Conservation (phyloP, 2,113 vertebrate genomes). For the Percina caprodes region DNA sequence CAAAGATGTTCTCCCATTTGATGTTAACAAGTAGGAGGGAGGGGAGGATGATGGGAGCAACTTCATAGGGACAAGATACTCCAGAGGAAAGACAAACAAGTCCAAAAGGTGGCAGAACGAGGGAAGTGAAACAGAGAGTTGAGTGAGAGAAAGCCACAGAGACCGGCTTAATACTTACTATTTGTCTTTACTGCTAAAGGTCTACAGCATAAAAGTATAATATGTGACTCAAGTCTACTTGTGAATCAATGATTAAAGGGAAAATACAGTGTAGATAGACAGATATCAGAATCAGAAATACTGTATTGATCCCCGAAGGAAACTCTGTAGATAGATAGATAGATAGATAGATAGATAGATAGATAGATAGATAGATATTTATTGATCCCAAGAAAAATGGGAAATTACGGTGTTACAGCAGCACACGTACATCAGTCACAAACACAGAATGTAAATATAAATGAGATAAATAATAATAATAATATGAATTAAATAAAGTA, state of each 20-base stretch:
- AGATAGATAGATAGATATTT: too few species aligned
- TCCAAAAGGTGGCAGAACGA: neutral
- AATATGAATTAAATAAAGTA: too few species aligned
- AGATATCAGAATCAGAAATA: too few species aligned
- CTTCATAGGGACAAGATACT: slow-evolving; percentile 31
- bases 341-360: too few species aligned
- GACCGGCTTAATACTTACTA: neutral
- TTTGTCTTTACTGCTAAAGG: neutral
- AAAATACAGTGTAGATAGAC: neutral
- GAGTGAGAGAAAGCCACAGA: slow-evolving; percentile 7
- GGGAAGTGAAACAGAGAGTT: neutral
- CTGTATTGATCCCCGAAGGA: too few species aligned
- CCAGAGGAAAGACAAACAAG: slow-evolving; percentile 5
- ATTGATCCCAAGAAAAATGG: too few species aligned
- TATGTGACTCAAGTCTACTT: neutral
- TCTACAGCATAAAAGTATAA: neutral
- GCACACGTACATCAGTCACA: too few species aligned
- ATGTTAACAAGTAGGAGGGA: slow-evolving; percentile 56
- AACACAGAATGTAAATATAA: too few species aligned
- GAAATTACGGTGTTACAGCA: too few species aligned
- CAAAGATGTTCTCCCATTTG: slow-evolving; percentile 22
- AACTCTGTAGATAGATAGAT: too few species aligned
- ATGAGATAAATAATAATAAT: too few species aligned
- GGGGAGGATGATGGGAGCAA: slow-evolving; percentile 20
- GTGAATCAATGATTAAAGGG: neutral